Percentiles rank a stretch among this genome's conserved stretches.
Evolutionary conservation across 2,888 invertebrate species (phyloP).

Genomic region (Melanostoma mellinum): DNA sequence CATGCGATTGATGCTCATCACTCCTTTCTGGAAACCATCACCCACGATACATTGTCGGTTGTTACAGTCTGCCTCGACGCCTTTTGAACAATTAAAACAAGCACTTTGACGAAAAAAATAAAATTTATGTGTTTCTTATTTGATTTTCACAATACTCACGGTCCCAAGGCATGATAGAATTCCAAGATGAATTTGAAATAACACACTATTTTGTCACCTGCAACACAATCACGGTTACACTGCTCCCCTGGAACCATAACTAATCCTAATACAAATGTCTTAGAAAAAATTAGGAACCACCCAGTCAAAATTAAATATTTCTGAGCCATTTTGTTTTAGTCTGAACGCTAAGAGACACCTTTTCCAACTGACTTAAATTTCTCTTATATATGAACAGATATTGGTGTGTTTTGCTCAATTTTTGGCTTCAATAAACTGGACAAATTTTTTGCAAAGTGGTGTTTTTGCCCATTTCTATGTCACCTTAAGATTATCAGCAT

Average conservation of each 20-base stretch:
- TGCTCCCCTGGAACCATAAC: constrained; percentile 65
- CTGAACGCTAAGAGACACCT: not conserved
- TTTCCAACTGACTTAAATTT: not conserved
- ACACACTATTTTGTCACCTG: constrained; percentile 77
- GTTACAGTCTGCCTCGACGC: constrained; percentile 80
- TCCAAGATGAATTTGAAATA: constrained; percentile 82
- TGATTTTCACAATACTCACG: constrained; percentile 75
- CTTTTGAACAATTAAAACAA: constrained; percentile 81
- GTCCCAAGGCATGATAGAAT: constrained; percentile 81
- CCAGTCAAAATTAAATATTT: not conserved
- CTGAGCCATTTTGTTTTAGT: not conserved
- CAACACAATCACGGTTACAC: constrained; percentile 78
- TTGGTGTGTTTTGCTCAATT: not conserved
- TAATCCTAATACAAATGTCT: not conserved
- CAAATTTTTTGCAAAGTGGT: too few species aligned
- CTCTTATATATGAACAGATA: not conserved
- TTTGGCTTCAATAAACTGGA: not conserved
- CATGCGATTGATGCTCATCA: constrained; percentile 82
- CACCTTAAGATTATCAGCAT: too few species aligned
- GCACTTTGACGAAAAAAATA: constrained; percentile 78
- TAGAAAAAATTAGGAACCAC: not conserved
- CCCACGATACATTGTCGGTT: constrained; percentile 83
- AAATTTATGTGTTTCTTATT: not conserved
- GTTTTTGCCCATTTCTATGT: too few species aligned
- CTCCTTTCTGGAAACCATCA: constrained; percentile 82